phyloP scores from a whole-genome alignment of 2,113 vertebrate species.

The Malaclemys terrapin region DNA sequence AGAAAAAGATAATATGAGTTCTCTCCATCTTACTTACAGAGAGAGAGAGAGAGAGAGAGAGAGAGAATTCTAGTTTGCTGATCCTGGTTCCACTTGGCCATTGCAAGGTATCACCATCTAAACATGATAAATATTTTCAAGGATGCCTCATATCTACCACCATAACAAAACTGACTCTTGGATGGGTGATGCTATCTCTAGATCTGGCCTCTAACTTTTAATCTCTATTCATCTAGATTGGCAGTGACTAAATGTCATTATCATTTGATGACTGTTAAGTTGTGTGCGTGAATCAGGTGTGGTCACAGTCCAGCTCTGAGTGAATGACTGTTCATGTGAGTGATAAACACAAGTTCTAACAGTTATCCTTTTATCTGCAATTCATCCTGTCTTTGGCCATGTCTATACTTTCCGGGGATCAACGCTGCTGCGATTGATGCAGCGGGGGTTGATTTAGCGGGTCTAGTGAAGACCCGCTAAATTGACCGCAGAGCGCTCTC shows the following conservation, averaged over 20 bases:
- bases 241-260: neutral
- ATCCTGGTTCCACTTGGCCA: neutral
- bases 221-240: neutral
- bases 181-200: neutral
- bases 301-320: neutral
- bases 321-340: neutral
- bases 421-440: too few relatives aligned
- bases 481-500: too few relatives aligned
- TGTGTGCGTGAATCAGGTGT: neutral
- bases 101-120: constrained; percentile 7
- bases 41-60: neutral
- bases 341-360: neutral
- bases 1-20: neutral
- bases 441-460: too few relatives aligned
- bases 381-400: neutral
- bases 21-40: neutral
- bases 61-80: neutral
- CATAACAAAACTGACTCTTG: neutral
- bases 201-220: neutral
- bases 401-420: too few relatives aligned
- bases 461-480: too few relatives aligned
- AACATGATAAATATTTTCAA: neutral
- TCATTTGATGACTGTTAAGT: neutral
- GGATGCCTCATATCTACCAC: neutral
- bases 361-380: neutral